Base-by-base conservation (phyloP, 37 sponge, comb jelly and placozoan genomes). In the Cliona cf. orientalis region DNA sequence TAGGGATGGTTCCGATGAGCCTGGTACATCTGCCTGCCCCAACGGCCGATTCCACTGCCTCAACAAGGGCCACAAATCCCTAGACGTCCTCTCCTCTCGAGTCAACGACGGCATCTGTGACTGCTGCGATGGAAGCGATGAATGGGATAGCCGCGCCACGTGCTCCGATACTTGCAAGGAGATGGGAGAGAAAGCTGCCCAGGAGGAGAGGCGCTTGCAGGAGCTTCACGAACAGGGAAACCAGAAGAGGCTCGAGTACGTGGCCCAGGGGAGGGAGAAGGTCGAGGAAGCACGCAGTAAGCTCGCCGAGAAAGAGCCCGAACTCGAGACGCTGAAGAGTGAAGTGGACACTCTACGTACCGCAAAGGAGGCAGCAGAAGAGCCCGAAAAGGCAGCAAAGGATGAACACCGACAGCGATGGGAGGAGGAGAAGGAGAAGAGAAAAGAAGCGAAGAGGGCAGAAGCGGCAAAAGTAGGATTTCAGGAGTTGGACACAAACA, bases 61-160 rank as follows among this genome's bases (percentile, higher is more conserved):
- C 5, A 98, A 98, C 44, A 75, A 74, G 39, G 94, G 92, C 0
- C 88, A 87, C 66, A 49, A 62, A 1, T 71, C 93, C 1, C 39
- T 23, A 2, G 43, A 79, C 0, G 69, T 98, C 23, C 85, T 87
- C 25, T 95, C 98, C 4, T 93, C 94, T 2, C 65, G 91, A 17
- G 96, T 98, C 25, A 95, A 98, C 68, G 98, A 98, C 75, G 94
- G 92, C 3, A 86, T 89, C 62, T 94, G 94, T 66, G 94, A 98
- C 60, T 98, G 98, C 64, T 98, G 98, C 56, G 98, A 98, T 79
- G 95, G 95, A 0, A 71, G 90, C 26, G 98, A 98, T 79, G 98
- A 98, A 56, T 91, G 76, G 49, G 76, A 62, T 3, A 74, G 79
- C 1, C 65, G 68, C 25, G 69, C 56, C 4, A 3, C 42, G 4